Conservation (phyloP, 2,113 vertebrate genomes). For the Poecilia latipinna region DNA sequence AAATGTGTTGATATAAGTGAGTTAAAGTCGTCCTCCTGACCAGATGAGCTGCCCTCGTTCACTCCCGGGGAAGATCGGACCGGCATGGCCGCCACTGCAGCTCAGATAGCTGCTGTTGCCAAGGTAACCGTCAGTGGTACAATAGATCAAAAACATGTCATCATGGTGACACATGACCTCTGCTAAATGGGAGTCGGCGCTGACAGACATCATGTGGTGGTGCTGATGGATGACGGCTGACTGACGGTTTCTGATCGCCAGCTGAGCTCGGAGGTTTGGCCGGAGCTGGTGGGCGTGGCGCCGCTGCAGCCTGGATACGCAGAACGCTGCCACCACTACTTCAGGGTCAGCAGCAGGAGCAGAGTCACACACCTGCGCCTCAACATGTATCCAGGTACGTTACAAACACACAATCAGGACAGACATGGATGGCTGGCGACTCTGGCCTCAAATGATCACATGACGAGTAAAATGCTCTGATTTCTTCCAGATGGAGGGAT, state of each 20-base stretch:
- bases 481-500: constrained; percentile 85
- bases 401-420: background rate
- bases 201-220: background rate
- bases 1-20: background rate
- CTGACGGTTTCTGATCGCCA: constrained; percentile 54
- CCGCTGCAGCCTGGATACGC: constrained; percentile 76
- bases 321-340: constrained; percentile 82
- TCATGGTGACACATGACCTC: background rate
- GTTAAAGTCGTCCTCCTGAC: background rate
- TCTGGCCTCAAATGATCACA: too few species aligned
- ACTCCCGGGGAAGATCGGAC: constrained; percentile 73
- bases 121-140: constrained; percentile 64
- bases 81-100: constrained; percentile 76
- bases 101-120: constrained; percentile 72
- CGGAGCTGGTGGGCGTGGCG: constrained; percentile 75
- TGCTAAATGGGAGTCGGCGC: background rate
- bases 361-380: constrained; percentile 86
- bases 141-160: background rate
- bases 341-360: constrained; percentile 63
- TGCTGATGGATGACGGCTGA: background rate
- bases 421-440: background rate
- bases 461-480: background rate
- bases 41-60: constrained; percentile 65
- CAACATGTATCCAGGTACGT: constrained; percentile 86
- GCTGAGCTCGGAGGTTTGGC: constrained; percentile 83